These are phyloP conservation scores for Babyrousa celebensis DNA, from an alignment of 2,797 vertebrate species.

Conservation along the genomic window DNA sequence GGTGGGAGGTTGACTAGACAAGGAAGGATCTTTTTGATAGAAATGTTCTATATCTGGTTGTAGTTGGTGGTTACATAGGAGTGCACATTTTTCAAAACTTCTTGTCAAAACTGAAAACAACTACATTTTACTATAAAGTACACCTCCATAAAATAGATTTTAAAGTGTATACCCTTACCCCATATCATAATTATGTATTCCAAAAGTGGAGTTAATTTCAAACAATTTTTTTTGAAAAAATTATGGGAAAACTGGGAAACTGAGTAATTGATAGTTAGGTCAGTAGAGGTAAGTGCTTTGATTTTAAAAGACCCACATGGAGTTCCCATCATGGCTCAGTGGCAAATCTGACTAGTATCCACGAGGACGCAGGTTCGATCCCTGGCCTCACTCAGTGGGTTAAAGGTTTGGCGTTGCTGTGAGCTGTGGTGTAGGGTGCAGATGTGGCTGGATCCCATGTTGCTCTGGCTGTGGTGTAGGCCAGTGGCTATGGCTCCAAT, in stretches of 20 bases:
- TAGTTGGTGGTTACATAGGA: neutral
- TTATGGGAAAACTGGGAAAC: neutral
- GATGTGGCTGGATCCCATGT: no score
- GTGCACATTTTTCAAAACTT: slow-evolving; percentile 10
- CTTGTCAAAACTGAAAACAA: neutral
- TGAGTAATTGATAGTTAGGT: neutral
- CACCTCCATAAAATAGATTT: slow-evolving; percentile 2
- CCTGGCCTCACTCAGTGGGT: no score
- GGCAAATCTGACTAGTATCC: no score
- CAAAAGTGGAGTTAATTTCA: slow-evolving; percentile 37
- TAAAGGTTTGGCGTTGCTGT: no score
- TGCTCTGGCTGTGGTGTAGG: no score
- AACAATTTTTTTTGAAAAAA: slow-evolving; percentile 14
- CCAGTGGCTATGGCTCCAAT: no score
- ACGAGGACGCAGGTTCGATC: no score
- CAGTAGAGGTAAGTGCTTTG: slow-evolving; percentile 26
- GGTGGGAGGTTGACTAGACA: neutral
- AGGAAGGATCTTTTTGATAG: neutral
- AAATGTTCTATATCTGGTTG: neutral
- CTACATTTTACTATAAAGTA: neutral
- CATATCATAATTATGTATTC: neutral
- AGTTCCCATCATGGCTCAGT: no score
- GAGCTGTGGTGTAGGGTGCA: no score
- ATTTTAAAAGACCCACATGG: slow-evolving; percentile 16
- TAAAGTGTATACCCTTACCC: neutral